Evolutionary conservation across 30 jellyfish, hydroid and myxozoan species (phyloP).

Genomic region (Hydractinia echinata): DNA sequence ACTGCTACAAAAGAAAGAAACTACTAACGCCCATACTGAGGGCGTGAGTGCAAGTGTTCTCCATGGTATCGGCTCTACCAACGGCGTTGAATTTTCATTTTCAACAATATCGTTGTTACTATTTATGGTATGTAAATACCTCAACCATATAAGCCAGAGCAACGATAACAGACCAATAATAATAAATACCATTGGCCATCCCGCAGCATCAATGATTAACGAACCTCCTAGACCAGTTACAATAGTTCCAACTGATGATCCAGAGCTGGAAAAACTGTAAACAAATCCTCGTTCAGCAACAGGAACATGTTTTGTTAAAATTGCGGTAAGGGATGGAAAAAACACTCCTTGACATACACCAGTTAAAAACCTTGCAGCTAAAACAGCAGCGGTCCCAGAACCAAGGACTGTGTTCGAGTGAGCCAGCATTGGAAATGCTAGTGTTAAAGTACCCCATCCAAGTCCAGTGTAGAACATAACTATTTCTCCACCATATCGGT

Average conservation of each 20-base stretch:
- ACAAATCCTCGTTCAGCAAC: constrained; percentile 65
- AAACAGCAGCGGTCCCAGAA: constrained; percentile 35
- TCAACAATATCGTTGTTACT: background rate
- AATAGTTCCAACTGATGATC: constrained; percentile 84
- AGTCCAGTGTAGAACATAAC: constrained; percentile 12
- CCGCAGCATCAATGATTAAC: background rate
- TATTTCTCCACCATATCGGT: constrained; percentile 42
- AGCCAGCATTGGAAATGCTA: background rate
- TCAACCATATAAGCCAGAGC: constrained; percentile 3
- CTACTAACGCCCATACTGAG: constrained; percentile 78
- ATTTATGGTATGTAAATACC: background rate
- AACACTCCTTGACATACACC: constrained; percentile 96
- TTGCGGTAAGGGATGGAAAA: constrained; percentile 83
- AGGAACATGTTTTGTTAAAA: constrained; percentile 61
- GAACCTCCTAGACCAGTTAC: constrained; percentile 90
- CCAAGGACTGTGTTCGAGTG: background rate
- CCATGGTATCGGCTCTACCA: constrained; percentile 70
- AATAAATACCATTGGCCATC: constrained; percentile 10
- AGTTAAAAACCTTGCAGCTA: constrained; percentile 75
- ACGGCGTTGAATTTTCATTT: background rate
- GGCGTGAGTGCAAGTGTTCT: constrained; percentile 33
- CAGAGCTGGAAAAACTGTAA: constrained; percentile 64
- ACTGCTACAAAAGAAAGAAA: constrained; percentile 69
- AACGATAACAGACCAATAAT: background rate
- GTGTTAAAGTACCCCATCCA: constrained; percentile 15